Evolutionary conservation across 2,888 invertebrate genomes (phyloP), one percentile per base, ranked within the genome.

Genomic region (Apamea sordens): DNA sequence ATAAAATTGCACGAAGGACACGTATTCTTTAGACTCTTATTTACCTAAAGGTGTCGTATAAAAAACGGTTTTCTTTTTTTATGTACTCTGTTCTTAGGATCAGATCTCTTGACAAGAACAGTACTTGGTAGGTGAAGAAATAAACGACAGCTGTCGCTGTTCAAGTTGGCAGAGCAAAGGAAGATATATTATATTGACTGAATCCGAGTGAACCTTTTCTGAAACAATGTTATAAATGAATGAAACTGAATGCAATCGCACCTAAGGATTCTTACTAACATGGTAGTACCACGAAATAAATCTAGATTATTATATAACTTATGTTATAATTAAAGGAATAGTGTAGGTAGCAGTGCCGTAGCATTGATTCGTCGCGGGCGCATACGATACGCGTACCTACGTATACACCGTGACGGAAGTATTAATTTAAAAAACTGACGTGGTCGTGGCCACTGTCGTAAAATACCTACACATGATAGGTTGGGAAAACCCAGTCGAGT

Each of bases 391-490:
- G 82, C 71, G 68, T 74, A 63, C n/a, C n/a, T 11, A n/a, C 69
- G 56, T n/a, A 3, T 36, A 53, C 41, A 68, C 73, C 82, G 75
- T 83, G 50, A 76, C 76, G 41, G 71, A 77, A 76, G 65, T 61
- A 78, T 83, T 83, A 73, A 80, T 77, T 74, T 72, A 36, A 79
- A 32, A 24, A 56, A 56, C 73, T 88, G 84, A 88, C 78, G 88
- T 88, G 78, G 69, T 61, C 50, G n/a, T 24, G 18, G 15, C 13
- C n/a, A 1, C 18, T 65, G 59, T 50, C 47, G 69, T 75, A 44
- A 70, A 82, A 61, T 28, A 74, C 36, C 53, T 21, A 64, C 15
- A 36, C 32, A 67, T 7, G 53, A 11, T 21, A 36, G 32, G 24
- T 72, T 59, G 41, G 24, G 10, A 56, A 79, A 83, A 36, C n/a